Conservation (phyloP, 2,888 invertebrate genomes). For the Sarcophaga carnaria region DNA sequence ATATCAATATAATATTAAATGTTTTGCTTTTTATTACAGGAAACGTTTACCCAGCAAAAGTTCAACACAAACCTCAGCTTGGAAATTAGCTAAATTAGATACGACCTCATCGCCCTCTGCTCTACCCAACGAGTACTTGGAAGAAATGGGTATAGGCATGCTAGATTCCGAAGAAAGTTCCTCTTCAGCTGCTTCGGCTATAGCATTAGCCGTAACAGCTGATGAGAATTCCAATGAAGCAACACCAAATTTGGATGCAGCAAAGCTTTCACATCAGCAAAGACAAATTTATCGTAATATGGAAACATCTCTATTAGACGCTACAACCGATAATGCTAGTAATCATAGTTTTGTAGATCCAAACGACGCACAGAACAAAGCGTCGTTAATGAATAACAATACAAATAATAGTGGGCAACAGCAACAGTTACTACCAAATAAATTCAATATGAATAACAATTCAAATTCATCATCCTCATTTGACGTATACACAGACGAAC, state of each 20-base stretch:
- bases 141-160: slow-evolving; percentile 85
- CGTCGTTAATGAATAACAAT: slow-evolving; percentile 44
- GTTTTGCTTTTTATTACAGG: slow-evolving; percentile 71
- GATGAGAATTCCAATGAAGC: slow-evolving; percentile 80
- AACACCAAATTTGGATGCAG: slow-evolving; percentile 76
- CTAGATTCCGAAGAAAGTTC: slow-evolving; percentile 83
- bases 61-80: slow-evolving; percentile 65
- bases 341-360: slow-evolving; percentile 71
- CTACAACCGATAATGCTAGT: slow-evolving; percentile 72
- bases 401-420: slow-evolving; percentile 35
- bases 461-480: slow-evolving; percentile 75
- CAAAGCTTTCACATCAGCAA: slow-evolving; percentile 76
- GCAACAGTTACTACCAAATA: slow-evolving; percentile 39
- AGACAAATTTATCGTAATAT: slow-evolving; percentile 69
- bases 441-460: slow-evolving; percentile 55
- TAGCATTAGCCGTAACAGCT: slow-evolving; percentile 75
- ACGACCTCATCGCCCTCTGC: slow-evolving; percentile 66
- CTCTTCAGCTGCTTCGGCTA: slow-evolving; percentile 77
- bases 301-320: slow-evolving; percentile 74
- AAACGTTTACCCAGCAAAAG: slow-evolving; percentile 75
- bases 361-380: slow-evolving; percentile 70
- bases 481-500: slow-evolving; percentile 64
- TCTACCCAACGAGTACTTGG: slow-evolving; percentile 71
- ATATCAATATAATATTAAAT: not conserved
- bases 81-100: slow-evolving; percentile 73